phyloP scores from a whole-genome alignment of 2,888 invertebrate genomes.

The Axea sp. region DNA sequence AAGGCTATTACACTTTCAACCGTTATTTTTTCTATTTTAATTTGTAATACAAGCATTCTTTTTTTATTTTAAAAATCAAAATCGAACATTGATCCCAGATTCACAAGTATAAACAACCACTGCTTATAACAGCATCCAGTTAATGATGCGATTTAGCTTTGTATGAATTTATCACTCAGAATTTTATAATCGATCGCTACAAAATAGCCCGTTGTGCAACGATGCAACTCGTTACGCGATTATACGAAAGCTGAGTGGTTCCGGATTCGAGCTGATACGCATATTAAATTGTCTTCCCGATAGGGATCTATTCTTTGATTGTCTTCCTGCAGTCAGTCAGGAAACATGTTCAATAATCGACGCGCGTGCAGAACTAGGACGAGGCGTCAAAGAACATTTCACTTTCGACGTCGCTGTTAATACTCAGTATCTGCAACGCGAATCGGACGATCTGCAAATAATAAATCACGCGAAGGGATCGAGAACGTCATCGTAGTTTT shows the following conservation, averaged over 20 bases:
- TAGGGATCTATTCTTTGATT: slow-evolving; percentile 16
- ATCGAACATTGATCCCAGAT: too few relatives aligned
- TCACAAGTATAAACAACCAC: too few relatives aligned
- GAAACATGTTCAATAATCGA: slow-evolving; percentile 9
- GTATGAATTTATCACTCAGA: too few relatives aligned
- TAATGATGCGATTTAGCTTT: too few relatives aligned
- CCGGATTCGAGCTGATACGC: slow-evolving; percentile 6
- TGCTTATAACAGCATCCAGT: too few relatives aligned
- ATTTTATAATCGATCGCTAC: too few relatives aligned
- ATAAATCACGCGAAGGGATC: slow-evolving; percentile 31
- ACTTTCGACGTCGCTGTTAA: slow-evolving; percentile 23
- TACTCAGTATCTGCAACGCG: slow-evolving; percentile 14
- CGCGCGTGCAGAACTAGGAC: slow-evolving; percentile 15
- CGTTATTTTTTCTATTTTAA: too few relatives aligned
- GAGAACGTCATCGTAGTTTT: slow-evolving; percentile 17
- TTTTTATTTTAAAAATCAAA: too few relatives aligned
- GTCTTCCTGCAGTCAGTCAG: slow-evolving; percentile 6
- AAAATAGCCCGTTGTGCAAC: slow-evolving; percentile 8
- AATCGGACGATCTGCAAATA: slow-evolving; percentile 34
- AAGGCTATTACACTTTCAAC: too few relatives aligned
- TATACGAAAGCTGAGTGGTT: slow-evolving; percentile 1
- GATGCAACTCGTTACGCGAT: slow-evolving; percentile 2
- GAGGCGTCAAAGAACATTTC: slow-evolving; percentile 20
- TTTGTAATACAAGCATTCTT: too few relatives aligned
- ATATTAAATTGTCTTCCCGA: slow-evolving; percentile 10